Evolutionary conservation across 1,140 invertebrate species (phyloP).

Genomic region (Neelides sp.): DNA sequence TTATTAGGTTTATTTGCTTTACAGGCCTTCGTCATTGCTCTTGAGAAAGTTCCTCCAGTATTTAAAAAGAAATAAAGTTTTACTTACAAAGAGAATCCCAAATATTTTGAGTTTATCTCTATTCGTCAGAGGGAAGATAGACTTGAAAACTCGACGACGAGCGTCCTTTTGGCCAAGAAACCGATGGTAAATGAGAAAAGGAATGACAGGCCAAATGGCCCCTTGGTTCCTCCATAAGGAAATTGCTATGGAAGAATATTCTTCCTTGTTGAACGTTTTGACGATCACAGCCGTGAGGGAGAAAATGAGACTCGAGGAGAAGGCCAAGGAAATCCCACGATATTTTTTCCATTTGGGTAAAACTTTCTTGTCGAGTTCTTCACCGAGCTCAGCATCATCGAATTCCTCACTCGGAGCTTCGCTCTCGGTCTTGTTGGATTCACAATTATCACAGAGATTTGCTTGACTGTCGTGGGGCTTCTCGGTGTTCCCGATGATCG

Average conservation of each 20-base stretch:
- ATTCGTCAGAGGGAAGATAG: slow-evolving; percentile 5
- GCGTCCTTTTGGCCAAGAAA: not conserved
- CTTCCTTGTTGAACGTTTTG: slow-evolving; percentile 11
- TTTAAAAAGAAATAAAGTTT: too few species aligned
- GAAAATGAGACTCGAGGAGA: slow-evolving; percentile 12
- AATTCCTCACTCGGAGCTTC: too few species aligned
- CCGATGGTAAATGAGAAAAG: not conserved
- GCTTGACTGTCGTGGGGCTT: too few species aligned
- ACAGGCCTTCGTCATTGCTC: too few species aligned
- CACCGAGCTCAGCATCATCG: too few species aligned
- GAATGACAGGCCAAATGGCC: not conserved
- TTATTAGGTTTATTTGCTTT: slow-evolving; percentile 1
- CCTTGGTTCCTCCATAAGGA: slow-evolving; percentile 1
- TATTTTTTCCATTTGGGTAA: too few species aligned
- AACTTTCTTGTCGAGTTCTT: too few species aligned
- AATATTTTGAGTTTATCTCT: slow-evolving; percentile 3
- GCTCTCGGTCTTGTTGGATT: too few species aligned
- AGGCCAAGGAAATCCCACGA: slow-evolving; percentile 7
- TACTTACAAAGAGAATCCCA: not conserved
- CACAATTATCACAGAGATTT: too few species aligned
- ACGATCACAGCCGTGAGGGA: slow-evolving; percentile 5
- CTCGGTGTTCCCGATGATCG: too few species aligned
- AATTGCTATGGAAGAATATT: not conserved
- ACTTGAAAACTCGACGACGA: not conserved
- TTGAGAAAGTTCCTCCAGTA: too few species aligned